phyloP scores from a whole-genome alignment of 2,113 vertebrate species.

The Pandion haliaetus region DNA sequence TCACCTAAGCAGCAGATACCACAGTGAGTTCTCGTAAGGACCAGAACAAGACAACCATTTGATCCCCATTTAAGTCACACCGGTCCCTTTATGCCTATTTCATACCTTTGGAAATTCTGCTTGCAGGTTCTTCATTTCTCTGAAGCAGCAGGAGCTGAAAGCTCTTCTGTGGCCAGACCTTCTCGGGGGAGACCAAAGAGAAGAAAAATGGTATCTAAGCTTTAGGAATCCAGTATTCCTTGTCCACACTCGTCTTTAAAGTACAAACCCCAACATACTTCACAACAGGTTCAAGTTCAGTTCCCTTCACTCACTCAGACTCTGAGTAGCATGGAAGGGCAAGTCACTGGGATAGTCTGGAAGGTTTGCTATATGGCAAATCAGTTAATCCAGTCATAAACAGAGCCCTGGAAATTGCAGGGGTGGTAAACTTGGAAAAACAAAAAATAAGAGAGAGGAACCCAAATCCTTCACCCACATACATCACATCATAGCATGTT shows the following conservation, averaged over 20 bases:
- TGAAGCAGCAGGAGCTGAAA: neutral
- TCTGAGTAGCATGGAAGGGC: neutral
- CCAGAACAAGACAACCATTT: neutral
- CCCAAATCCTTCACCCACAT: neutral
- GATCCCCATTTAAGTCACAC: neutral
- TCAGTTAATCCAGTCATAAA: neutral
- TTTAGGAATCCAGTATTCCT: neutral
- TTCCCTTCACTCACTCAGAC: neutral
- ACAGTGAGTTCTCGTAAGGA: neutral
- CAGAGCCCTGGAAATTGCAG: neutral
- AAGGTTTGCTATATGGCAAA: neutral
- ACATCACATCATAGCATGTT: neutral
- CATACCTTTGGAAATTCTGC: neutral
- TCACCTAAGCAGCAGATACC: neutral
- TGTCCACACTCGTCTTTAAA: neutral
- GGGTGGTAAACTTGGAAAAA: neutral
- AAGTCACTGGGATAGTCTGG: neutral
- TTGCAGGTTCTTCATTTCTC: constrained; percentile 58
- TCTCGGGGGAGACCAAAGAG: constrained; percentile 28
- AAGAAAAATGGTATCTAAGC: constrained; percentile 26
- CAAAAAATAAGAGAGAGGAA: neutral
- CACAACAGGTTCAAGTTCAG: neutral
- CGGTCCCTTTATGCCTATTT: neutral
- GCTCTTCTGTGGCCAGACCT: neutral
- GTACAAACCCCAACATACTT: neutral